Evolutionary conservation across 2,888 invertebrate species (phyloP), one percentile per base, ranked within the genome.

Genomic region (Caenorhabditis zanzibari): DNA sequence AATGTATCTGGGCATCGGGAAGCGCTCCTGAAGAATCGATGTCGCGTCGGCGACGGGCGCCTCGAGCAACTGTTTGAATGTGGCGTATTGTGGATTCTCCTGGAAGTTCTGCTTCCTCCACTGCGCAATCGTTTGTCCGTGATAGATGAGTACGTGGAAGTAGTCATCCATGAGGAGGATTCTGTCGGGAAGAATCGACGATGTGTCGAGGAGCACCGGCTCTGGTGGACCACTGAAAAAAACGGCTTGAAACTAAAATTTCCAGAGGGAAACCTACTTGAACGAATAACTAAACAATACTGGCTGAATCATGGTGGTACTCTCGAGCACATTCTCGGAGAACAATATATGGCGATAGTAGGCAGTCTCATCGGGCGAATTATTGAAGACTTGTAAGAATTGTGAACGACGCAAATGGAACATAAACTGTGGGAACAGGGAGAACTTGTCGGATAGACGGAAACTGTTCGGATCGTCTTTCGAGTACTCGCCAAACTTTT

Each of bases 151-250:
- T 92, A 99, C 97, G 94, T 99, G 99, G 95, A 99, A 99, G 94
- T 99, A 99, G 0, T 99, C 98, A 93, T 99, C 99, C 98, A 99
- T 98, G 73, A 99, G 95, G 58, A 99, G 94, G 91, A 99, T 99
- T 82, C 97, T 95, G 93, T 99, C 99, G 0, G 97, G 95, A 93
- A 97, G 96, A 92, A 99, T 98, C 84, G 97, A 97, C 69, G 97
- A 97, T 3, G 98, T 97, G 93, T 99, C 99, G 47, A 99, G 94
- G 26, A 99, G 94, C 6, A 99, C 99, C 0, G 99, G 98, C 94
- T 92, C 91, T 5, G 92, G 90, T 0, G 92, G 92, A 26, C 91
- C 92, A 41, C 86, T 86, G 84, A 66, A 85, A 79, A 47, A 28
- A 16, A n/a, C n/a, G n/a, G n/a, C n/a, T n/a, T 6, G 28, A 68